These are phyloP conservation scores for Protosalanx chinensis DNA, from an alignment of 2,797 vertebrate genomes.

Conservation along the genomic window DNA sequence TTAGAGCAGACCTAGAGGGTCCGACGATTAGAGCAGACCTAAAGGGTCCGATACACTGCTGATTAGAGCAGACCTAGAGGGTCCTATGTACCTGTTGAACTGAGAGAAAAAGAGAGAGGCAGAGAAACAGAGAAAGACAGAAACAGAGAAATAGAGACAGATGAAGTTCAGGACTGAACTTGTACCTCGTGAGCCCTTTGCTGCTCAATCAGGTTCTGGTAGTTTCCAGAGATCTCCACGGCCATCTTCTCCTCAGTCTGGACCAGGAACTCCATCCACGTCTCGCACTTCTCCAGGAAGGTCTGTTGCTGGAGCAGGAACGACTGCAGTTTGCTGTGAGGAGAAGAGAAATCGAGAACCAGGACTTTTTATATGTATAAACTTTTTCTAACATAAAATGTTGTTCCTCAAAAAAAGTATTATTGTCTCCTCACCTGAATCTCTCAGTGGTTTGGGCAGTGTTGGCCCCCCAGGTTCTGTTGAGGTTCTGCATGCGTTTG, in stretches of 20 bases:
- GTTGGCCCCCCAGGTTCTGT: conserved; percentile 85
- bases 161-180: not conserved
- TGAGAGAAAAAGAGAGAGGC: too few species aligned
- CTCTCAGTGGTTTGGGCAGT: conserved; percentile 90
- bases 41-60: too few species aligned
- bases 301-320: conserved; percentile 93
- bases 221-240: conserved; percentile 92
- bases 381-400: too few species aligned
- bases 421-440: conserved; percentile 80
- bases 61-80: too few species aligned
- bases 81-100: too few species aligned
- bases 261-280: conserved; percentile 94
- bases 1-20: too few species aligned
- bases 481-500: conserved; percentile 91
- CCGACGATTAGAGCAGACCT: too few species aligned
- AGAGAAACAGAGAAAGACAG: too few species aligned
- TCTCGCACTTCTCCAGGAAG: conserved; percentile 96
- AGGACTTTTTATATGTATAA: not conserved
- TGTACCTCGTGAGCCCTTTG: conserved; percentile 90
- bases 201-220: conserved; percentile 88
- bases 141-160: too few species aligned
- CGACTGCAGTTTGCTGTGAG: conserved; percentile 89
- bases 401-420: too few species aligned
- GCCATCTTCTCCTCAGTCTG: conserved; percentile 92
- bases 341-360: not conserved